Percentiles rank a stretch among this genome's conserved stretches.
Conservation (phyloP, 2,888 invertebrate genomes). For the Drosophila nr. perissopoda region DNA sequence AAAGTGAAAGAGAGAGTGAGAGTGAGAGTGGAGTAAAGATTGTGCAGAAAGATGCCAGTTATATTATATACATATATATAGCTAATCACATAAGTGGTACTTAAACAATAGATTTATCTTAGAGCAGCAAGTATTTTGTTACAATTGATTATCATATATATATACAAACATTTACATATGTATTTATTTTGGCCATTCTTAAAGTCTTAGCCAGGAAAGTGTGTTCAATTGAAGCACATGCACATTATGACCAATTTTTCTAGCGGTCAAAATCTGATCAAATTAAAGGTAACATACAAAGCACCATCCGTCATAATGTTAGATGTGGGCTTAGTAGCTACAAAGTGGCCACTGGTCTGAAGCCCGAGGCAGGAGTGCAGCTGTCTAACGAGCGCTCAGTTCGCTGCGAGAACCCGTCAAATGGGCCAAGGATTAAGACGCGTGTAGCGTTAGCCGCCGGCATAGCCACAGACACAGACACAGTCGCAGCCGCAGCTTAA, state of each 20-base stretch:
- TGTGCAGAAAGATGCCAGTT: background rate
- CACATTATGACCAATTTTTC: conserved; percentile 38
- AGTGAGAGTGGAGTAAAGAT: conserved; percentile 8
- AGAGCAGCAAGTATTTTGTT: background rate
- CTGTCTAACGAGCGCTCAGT: conserved; percentile 48
- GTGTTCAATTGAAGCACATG: conserved; percentile 2
- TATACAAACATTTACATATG: background rate
- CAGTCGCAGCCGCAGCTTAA: conserved; percentile 61
- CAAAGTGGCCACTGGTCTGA: conserved; percentile 44
- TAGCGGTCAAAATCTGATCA: conserved; percentile 63
- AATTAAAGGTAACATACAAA: conserved; percentile 66
- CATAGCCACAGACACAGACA: conserved; percentile 25
- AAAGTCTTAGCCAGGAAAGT: conserved; percentile 1
- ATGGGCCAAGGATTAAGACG: conserved; percentile 72
- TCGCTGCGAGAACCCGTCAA: conserved; percentile 36
- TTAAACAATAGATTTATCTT: background rate
- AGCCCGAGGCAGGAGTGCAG: conserved; percentile 22
- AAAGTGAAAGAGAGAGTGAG: conserved; percentile 33
- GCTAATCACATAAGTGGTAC: conserved; percentile 15
- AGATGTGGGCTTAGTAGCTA: conserved; percentile 45
- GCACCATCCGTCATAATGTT: conserved; percentile 68
- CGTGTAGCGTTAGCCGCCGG: conserved; percentile 56
- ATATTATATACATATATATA: background rate
- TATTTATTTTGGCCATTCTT: background rate
- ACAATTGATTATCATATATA: background rate